These are phyloP conservation scores for Malurus alboscapulatus DNA, from an alignment of 2,113 vertebrate species.

Conservation along the genomic window DNA sequence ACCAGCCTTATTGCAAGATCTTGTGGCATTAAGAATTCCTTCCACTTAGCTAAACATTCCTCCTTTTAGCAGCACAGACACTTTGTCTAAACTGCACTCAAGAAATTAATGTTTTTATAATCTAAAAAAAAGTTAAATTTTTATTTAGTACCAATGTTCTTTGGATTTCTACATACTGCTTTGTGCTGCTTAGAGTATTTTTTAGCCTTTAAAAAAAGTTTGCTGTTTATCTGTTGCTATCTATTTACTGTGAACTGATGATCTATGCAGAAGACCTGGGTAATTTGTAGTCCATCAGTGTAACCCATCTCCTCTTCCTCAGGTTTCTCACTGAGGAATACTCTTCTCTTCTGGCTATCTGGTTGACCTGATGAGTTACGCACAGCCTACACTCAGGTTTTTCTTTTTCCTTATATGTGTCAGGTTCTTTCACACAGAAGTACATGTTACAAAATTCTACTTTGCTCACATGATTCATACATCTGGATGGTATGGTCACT, in stretches of 20 bases:
- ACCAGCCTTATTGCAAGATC: background rate
- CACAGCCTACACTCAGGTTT: background rate
- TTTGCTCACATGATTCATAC: background rate
- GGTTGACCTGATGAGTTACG: background rate
- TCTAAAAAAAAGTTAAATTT: background rate
- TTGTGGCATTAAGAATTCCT: background rate
- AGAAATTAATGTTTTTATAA: background rate
- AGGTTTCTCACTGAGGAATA: background rate
- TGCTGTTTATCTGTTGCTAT: background rate
- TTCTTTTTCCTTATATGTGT: background rate
- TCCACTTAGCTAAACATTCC: background rate
- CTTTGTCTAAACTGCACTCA: background rate
- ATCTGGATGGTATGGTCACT: background rate
- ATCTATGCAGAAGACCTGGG: background rate
- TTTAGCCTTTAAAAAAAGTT: background rate
- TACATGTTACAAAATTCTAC: rapidly evolving
- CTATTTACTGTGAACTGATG: background rate
- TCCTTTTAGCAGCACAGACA: background rate
- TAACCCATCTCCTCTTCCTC: background rate
- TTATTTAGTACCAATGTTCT: background rate
- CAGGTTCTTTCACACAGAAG: background rate
- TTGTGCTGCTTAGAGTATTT: background rate
- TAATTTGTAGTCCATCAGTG: background rate
- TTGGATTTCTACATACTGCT: background rate
- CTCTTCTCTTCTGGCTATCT: background rate